Evolutionary conservation across 2,113 vertebrate species (phyloP), one percentile per base, ranked within the genome.

Genomic region (Rutilus rutilus): DNA sequence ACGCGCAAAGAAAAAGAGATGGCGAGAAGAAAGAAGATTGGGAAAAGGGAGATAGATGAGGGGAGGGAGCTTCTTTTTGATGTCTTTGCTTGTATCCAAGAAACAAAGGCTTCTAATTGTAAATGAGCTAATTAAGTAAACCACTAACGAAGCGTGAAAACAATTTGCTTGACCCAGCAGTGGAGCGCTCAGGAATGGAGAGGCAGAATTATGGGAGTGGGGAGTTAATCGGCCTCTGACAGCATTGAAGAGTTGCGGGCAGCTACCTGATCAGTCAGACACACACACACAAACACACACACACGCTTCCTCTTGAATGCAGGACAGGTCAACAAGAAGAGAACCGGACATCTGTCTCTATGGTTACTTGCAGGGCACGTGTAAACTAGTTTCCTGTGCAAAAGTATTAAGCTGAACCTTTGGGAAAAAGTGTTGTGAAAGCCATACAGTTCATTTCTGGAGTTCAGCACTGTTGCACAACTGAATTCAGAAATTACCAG

Each of bases 41-140:
- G 91, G 85, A 88, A 77, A 80, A 75, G 36, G 83, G 67, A 69
- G 50, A 73, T 74, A 88, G 85, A 65, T 67, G 10, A 62, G 87
- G 88, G 86, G 69, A 87, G 75, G 78, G 77, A 84, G 69, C 25
- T 50, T 91, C 89, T 93, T 95, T 92, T 95, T 96, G 95, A 97
- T 96, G 95, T 96, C 94, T 96, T 94, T 95, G 94, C 95, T 96
- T 95, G 94, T 94, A 94, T 94, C 91, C 90, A 1, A 86, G 94
- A 95, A 95, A 96, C 95, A 95, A 95, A 96, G 96, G 94, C 94
- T 95, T 94, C 94, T 95, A 96, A 95, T 95, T 95, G 95, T 94
- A 95, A 95, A 96, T 95, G 95, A 96, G 96, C 94, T 96, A 96
- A 97, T 96, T 96, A 96, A 95, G 94, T 95, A 96, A 95, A 95